Evolutionary conservation across 1,140 invertebrate genomes (phyloP).

Genomic region (Drosophila quadrilineata): DNA sequence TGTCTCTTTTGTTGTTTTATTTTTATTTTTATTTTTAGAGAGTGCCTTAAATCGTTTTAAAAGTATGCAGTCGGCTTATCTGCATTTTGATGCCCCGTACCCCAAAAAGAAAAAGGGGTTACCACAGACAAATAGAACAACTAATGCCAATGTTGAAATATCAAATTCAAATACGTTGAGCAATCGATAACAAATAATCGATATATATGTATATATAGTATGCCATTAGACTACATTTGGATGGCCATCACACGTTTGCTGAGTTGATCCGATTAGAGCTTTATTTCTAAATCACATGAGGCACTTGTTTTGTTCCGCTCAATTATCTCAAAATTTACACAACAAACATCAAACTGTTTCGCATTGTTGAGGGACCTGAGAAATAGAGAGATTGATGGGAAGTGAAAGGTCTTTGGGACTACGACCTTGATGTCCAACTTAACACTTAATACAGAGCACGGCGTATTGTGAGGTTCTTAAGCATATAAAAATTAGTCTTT

Average conservation of each 20-base stretch:
- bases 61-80: slow-evolving; percentile 58
- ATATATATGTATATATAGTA: too few species aligned
- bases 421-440: slow-evolving; percentile 66
- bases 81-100: slow-evolving; percentile 24
- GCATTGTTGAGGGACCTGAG: too few species aligned
- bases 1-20: slow-evolving; percentile 16
- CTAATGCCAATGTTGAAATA: too few species aligned
- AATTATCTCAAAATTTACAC: slow-evolving; percentile 33
- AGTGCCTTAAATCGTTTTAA: slow-evolving; percentile 64
- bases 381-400: slow-evolving; percentile 1
- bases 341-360: slow-evolving; percentile 31
- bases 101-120: neutral
- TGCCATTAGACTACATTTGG: slow-evolving; percentile 41
- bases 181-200: neutral
- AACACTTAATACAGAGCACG: slow-evolving; percentile 78
- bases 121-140: neutral
- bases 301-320: slow-evolving; percentile 24
- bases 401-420: slow-evolving; percentile 62
- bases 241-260: slow-evolving; percentile 20
- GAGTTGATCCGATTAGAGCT: too few species aligned
- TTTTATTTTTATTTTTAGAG: slow-evolving; percentile 46
- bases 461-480: slow-evolving; percentile 42
- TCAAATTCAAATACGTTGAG: neutral
- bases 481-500: slow-evolving; percentile 74
- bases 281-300: slow-evolving; percentile 9